Conservation (phyloP, 1,140 invertebrate species). For the Megalopta genalis region DNA sequence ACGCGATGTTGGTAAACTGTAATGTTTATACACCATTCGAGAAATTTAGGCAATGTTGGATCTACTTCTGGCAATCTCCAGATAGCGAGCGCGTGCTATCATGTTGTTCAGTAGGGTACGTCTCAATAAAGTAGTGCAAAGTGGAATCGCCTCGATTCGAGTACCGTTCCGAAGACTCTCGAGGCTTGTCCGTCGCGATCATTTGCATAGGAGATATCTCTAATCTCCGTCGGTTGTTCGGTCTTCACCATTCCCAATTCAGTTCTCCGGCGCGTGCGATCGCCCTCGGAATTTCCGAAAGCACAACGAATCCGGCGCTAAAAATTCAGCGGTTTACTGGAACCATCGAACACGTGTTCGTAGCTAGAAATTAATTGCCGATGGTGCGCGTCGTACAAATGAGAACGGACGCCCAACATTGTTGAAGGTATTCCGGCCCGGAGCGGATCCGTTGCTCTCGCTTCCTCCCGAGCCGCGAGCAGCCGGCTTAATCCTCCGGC, state of each 20-base stretch:
- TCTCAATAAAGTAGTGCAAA: too few relatives aligned
- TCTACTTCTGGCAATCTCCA: neutral
- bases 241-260: too few relatives aligned
- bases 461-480: neutral
- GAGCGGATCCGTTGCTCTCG: neutral
- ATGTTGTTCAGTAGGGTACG: neutral
- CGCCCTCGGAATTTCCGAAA: too few relatives aligned
- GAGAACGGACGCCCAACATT: slow-evolving; percentile 61
- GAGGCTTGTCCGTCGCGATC: too few relatives aligned
- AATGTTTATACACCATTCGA: neutral
- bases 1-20: neutral
- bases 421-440: slow-evolving; percentile 66
- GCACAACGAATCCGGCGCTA: too few relatives aligned
- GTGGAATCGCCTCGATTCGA: too few relatives aligned
- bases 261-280: too few relatives aligned
- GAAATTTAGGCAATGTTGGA: neutral
- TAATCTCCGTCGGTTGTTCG: too few relatives aligned
- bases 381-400: slow-evolving; percentile 44
- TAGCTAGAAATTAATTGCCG: slow-evolving; percentile 53
- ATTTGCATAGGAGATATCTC: too few relatives aligned
- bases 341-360: slow-evolving; percentile 33
- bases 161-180: too few relatives aligned
- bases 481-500: slow-evolving; percentile 23
- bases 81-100: neutral
- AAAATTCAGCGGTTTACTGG: slow-evolving; percentile 8